These are phyloP conservation scores for Mesorhabditis sp. DNA, from an alignment of 2,888 invertebrate species.

Conservation along the genomic window DNA sequence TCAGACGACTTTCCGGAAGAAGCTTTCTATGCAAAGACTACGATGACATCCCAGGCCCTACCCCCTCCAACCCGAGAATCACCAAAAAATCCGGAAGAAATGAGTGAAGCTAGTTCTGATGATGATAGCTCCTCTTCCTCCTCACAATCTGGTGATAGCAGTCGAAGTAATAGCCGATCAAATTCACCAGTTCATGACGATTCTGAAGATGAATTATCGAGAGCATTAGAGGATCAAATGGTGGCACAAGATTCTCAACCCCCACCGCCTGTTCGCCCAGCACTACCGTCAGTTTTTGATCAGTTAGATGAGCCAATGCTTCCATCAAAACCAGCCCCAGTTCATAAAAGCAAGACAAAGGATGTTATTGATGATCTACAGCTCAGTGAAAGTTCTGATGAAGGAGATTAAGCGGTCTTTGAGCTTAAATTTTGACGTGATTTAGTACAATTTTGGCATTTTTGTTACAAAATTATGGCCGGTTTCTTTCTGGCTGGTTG, in stretches of 20 bases:
- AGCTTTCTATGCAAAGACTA: not conserved
- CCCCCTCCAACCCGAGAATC: not conserved
- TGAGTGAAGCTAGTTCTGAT: not conserved
- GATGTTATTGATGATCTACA: not conserved
- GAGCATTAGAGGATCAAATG: not conserved
- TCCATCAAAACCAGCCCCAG: not conserved
- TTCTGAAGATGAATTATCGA: not conserved
- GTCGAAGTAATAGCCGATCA: not conserved
- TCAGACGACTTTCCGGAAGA: not conserved
- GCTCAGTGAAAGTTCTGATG: conserved; percentile 5
- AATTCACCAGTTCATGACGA: not conserved
- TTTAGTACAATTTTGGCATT: too few species aligned
- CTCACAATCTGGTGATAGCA: not conserved
- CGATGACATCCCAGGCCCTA: not conserved
- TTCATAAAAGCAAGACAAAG: not conserved
- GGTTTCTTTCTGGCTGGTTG: too few species aligned
- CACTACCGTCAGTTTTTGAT: not conserved
- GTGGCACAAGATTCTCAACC: not conserved
- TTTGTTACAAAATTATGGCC: too few species aligned
- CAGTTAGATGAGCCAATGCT: not conserved
- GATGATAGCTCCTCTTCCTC: not conserved
- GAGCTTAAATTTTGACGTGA: too few species aligned
- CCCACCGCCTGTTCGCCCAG: not conserved
- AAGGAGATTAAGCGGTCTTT: not conserved
- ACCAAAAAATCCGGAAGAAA: not conserved